Percentiles rank a stretch among this genome's conserved stretches.
These are phyloP conservation scores for Calcarius lapponicus DNA, from an alignment of 2,797 vertebrate genomes.

Conservation along the genomic window DNA sequence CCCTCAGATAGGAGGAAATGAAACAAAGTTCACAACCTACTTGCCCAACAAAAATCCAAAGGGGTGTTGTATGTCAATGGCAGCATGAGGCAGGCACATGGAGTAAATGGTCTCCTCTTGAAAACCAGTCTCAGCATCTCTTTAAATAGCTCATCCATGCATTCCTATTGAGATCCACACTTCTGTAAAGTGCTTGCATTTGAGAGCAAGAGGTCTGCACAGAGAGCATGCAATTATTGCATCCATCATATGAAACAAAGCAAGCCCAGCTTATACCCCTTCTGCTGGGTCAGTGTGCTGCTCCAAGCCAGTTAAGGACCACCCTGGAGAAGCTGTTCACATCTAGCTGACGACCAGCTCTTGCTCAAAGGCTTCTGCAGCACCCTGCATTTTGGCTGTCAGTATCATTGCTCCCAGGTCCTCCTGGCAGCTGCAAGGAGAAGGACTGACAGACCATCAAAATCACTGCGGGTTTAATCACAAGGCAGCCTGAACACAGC, in stretches of 20 bases:
- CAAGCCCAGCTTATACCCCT: background rate
- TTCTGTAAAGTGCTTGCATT: background rate
- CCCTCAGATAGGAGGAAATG: background rate
- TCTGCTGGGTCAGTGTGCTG: background rate
- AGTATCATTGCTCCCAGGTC: background rate
- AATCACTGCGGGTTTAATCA: background rate
- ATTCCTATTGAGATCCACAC: background rate
- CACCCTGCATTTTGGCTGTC: background rate
- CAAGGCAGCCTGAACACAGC: background rate
- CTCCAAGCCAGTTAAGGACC: background rate
- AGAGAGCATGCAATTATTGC: accelerated
- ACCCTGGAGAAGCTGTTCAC: background rate
- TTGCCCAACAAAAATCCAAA: background rate
- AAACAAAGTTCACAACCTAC: background rate
- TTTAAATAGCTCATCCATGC: background rate
- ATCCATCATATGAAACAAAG: accelerated
- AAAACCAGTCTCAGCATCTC: background rate
- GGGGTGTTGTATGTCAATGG: background rate
- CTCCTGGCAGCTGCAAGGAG: background rate
- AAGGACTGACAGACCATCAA: background rate
- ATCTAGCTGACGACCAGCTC: background rate
- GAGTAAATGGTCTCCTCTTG: background rate
- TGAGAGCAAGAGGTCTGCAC: background rate
- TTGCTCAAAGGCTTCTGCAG: background rate
- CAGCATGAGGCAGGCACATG: accelerated